Base-by-base conservation (phyloP, 2,888 invertebrate species). In the Acrocyrtus sp. region DNA sequence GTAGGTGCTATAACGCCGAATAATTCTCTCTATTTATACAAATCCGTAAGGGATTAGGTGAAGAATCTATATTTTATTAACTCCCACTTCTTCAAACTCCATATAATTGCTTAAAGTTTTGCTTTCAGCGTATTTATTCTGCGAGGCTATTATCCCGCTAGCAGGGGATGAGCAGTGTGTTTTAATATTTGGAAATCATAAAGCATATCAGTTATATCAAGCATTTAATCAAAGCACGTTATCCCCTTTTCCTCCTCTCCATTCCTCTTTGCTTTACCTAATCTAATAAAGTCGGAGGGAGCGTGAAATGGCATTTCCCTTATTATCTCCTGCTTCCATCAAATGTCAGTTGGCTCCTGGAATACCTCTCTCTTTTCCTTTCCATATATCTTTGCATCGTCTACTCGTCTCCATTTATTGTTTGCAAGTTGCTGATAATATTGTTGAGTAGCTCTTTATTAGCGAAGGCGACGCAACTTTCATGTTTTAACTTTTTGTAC, bases 281-380 rank as follows among this genome's bases (percentile, higher is more conserved):
- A 80, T 80, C 78, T 79, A 80, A 79, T 80, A 79, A 80, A 78
- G 72, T 77, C 77, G 70, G 51, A n/a, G 72, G 72, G 62, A 77
- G 77, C 78, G 75, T 78, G 76, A 80, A 80, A 80, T 78, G 80
- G 77, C 80, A 80, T 78, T 78, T 80, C 75, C 74, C 72, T 76
- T 76, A 78, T 78, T 77, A 78, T 80, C 78, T 75, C 74, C 69
- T 78, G 67, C 74, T 76, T 76, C 72, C 74, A 76, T 77, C 78
- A 78, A 80, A 80, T 78, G 78, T 77, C 80, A 80, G 78, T 72
- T 67, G 73, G 63, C 73, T 73, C 72, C 57, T 56, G 51, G 70
- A 67, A 29, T 60, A 48, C 51, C 54, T 67, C 62, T 51, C 48
- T 45, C 43, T 41, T 29, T 57, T 48, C 24, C 58, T 62, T n/a